phyloP scores from a whole-genome alignment of 2,113 vertebrate species.

The Solea senegalensis region DNA sequence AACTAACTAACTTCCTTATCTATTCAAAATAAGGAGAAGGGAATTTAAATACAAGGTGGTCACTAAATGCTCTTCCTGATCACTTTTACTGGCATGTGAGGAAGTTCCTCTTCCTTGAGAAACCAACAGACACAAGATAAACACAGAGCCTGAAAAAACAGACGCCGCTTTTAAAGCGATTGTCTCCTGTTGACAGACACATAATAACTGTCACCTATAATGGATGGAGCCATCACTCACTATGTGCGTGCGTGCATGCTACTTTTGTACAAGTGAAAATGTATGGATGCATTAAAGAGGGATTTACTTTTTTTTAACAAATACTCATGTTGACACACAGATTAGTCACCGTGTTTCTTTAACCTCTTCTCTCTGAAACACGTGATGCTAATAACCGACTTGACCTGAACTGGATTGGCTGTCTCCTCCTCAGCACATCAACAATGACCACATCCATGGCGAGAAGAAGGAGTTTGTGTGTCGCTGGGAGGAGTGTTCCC shows the following conservation, averaged over 20 bases:
- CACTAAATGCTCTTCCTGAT: constrained; percentile 36
- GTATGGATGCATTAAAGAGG: neutral
- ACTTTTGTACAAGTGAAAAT: neutral
- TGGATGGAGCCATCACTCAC: constrained; percentile 45
- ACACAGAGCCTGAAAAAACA: constrained; percentile 58
- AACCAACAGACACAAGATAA: constrained; percentile 7
- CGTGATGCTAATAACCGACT: neutral
- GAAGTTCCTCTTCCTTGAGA: constrained; percentile 48
- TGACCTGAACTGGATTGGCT: neutral
- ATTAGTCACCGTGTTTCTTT: neutral
- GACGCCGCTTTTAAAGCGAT: constrained; percentile 30
- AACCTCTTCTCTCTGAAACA: too few species aligned
- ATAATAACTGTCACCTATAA: constrained; percentile 64
- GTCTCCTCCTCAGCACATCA: constrained; percentile 89
- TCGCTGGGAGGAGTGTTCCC: constrained; percentile 94
- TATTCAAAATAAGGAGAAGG: constrained; percentile 17
- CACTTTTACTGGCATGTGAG: constrained; percentile 29
- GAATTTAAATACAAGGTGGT: constrained; percentile 12
- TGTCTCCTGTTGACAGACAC: constrained; percentile 58
- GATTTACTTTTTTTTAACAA: neutral
- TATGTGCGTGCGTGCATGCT: neutral
- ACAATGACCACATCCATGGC: constrained; percentile 98
- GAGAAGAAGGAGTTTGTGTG: constrained; percentile 99
- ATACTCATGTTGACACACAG: neutral
- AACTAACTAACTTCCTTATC: constrained; percentile 21